A percentile compares a stretch with the other conserved stretches of the same genome.
Evolutionary conservation across 2,888 invertebrate genomes (phyloP).

Genomic region (Diarsia brunnea): DNA sequence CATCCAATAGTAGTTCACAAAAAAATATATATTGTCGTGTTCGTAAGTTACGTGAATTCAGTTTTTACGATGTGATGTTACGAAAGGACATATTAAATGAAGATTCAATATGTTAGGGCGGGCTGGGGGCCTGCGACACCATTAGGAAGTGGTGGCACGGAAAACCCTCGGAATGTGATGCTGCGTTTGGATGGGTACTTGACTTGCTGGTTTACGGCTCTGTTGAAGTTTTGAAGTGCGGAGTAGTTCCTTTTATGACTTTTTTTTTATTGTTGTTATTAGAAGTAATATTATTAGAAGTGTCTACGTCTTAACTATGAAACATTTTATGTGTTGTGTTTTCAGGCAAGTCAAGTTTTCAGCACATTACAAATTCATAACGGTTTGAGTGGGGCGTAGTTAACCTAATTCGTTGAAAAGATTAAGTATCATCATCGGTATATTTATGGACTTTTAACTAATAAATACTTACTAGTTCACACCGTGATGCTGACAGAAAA

Average conservation of each 20-base stretch:
- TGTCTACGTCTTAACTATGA: not conserved
- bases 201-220: constrained; percentile 46
- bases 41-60: constrained; percentile 74
- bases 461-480: constrained; percentile 22
- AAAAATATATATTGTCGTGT: constrained; percentile 66
- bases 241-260: not conserved
- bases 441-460: not conserved
- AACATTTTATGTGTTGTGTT: not conserved
- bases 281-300: not conserved
- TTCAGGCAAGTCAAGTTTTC: not conserved
- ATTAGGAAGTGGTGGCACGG: constrained; percentile 88
- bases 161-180: constrained; percentile 86
- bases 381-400: not conserved
- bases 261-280: not conserved
- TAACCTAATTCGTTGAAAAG: constrained; percentile 28
- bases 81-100: constrained; percentile 84
- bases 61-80: constrained; percentile 77
- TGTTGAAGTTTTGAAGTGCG: not conserved
- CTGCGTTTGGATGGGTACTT: constrained; percentile 69
- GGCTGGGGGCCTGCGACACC: constrained; percentile 80
- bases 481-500: constrained; percentile 13
- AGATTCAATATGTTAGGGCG: constrained; percentile 87
- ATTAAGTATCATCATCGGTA: constrained; percentile 2
- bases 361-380: not conserved
- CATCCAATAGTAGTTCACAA: constrained; percentile 60